Percentiles rank a stretch among this genome's conserved stretches.
Conservation (phyloP, 2,797 vertebrate genomes). For the Gambusia yucatana region DNA sequence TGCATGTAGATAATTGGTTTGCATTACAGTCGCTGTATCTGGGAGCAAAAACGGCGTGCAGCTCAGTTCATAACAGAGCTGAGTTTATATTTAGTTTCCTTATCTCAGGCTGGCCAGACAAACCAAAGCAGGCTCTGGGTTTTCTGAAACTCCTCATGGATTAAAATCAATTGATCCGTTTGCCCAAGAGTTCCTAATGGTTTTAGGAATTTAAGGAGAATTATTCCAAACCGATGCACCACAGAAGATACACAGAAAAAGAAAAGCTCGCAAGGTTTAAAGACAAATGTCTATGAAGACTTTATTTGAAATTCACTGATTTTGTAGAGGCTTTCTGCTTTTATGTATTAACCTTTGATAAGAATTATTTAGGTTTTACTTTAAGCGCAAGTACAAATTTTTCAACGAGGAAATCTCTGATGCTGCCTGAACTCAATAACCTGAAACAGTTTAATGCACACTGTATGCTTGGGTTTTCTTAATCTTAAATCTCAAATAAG, state of each 20-base stretch:
- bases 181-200: slow-evolving; percentile 71
- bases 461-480: slow-evolving; percentile 19
- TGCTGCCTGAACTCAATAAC: slow-evolving; percentile 16
- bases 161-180: slow-evolving; percentile 61
- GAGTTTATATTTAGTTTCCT: slow-evolving; percentile 54
- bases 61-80: slow-evolving; percentile 42
- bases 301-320: slow-evolving; percentile 20
- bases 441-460: slow-evolving; percentile 20
- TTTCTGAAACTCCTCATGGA: slow-evolving; percentile 58
- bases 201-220: slow-evolving; percentile 63
- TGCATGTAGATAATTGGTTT: slow-evolving; percentile 72
- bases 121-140: slow-evolving; percentile 48
- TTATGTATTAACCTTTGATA: slow-evolving; percentile 6
- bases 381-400: not conserved
- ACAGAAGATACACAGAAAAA: slow-evolving; percentile 36
- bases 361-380: not conserved
- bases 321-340: slow-evolving; percentile 2
- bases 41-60: slow-evolving; percentile 56
- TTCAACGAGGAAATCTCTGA: slow-evolving; percentile 20
- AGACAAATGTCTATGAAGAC: slow-evolving; percentile 33
- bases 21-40: slow-evolving; percentile 60
- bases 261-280: slow-evolving; percentile 14
- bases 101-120: slow-evolving; percentile 73
- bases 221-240: slow-evolving; percentile 46
- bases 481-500: slow-evolving; percentile 40